Base-by-base conservation (phyloP, 2,888 invertebrate species). In the Gibbula magus region DNA sequence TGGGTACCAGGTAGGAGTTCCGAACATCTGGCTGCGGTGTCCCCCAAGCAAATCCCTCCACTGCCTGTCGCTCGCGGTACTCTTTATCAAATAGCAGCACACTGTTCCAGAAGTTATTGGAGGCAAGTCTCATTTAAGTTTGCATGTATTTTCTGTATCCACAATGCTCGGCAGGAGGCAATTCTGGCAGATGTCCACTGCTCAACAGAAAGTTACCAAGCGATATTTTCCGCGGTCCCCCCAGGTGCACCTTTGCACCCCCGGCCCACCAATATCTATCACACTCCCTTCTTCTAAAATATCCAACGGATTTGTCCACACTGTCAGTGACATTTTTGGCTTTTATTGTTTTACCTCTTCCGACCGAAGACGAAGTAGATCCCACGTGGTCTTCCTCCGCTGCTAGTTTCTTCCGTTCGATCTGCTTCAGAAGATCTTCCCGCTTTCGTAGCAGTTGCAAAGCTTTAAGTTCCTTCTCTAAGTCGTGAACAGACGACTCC, bases 21-120 rank as follows among this genome's bases (percentile, higher is more conserved):
- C 39, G 18, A 8, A 74, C 39, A 35, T 67, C 25, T 35, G 32
- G 29, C 18, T 35, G 67, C 18, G 35, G 32, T 67, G 25, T 4
- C 51, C 74, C 51, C 74, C 74, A 74, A 39, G 18, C 16, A 29
- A 74, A 74, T 8, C 18, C 39, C 20, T 73, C 51, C 8, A 2
- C 73, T 3, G 73, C 45, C 39, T 73, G 73, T 29, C 73, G 32
- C 39, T 73, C 73, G 16, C 73, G 25, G 39, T 73, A 73, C 22
- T 73, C 73, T n/a, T 73, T 73, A 29, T 73, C 73, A 20, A 51
- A 73, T 25, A 73, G 32, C 22, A 45, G n/a, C 13, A 73, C 39
- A 39, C 73, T 39, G 39, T 32, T 35, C 70, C 70, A 70, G 8
- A 73, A 0, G 20, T 73, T 39, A 45, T 73, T 45, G 8, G 73